These are phyloP conservation scores for Argopecten irradians DNA, from an alignment of 1,140 invertebrate genomes.

Conservation along the genomic window DNA sequence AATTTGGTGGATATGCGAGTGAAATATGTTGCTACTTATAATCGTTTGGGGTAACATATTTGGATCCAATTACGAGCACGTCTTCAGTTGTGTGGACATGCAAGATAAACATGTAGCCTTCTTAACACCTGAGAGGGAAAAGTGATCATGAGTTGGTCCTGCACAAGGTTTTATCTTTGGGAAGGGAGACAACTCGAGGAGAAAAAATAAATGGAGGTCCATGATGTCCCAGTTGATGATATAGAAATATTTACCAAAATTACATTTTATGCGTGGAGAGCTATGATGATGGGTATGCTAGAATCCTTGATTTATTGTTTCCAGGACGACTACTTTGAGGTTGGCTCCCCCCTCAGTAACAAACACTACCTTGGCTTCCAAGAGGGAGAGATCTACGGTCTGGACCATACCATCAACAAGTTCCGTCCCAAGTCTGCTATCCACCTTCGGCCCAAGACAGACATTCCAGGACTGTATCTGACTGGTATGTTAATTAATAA, in stretches of 20 bases:
- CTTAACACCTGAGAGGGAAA: too few species aligned
- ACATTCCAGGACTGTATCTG: conserved; percentile 73
- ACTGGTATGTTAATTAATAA: conserved; percentile 61
- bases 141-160: too few species aligned
- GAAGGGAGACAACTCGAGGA: background rate
- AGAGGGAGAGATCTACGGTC: conserved; percentile 76
- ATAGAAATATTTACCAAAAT: background rate
- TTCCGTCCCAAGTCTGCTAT: conserved; percentile 68
- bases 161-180: too few species aligned
- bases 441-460: conserved; percentile 73
- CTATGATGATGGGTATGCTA: background rate
- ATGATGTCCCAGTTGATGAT: background rate
- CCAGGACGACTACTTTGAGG: conserved; percentile 72
- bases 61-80: too few species aligned
- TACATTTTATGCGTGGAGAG: background rate
- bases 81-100: too few species aligned
- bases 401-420: conserved; percentile 71
- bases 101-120: too few species aligned
- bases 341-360: conserved; percentile 76
- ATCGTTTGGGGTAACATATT: too few species aligned
- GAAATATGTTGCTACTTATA: too few species aligned
- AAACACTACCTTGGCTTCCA: conserved; percentile 74
- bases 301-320: conserved; percentile 31
- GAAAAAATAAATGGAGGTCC: background rate
- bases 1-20: too few species aligned